Conservation (phyloP, 2,888 invertebrate species). For the Hyppa rectilinea region DNA sequence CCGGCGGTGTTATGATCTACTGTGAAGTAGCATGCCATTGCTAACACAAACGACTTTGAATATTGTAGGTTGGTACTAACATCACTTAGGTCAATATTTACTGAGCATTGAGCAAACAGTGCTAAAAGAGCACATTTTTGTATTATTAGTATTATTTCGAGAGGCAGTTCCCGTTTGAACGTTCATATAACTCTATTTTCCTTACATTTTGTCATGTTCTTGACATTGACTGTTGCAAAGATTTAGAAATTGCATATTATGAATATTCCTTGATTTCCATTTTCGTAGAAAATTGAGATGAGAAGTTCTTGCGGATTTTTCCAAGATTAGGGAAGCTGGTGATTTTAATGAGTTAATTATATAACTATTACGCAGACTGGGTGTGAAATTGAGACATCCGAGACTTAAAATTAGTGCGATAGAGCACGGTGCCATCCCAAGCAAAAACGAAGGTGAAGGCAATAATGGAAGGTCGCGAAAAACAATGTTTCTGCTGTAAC, state of each 20-base stretch:
- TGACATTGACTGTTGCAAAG: no score
- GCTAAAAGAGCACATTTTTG: neutral
- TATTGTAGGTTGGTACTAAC: constrained; percentile 19
- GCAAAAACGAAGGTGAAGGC: constrained; percentile 17
- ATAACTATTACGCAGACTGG: neutral
- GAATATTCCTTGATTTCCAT: neutral
- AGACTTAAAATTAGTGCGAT: neutral
- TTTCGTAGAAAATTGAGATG: neutral
- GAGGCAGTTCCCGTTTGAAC: no score
- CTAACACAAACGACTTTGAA: constrained; percentile 46
- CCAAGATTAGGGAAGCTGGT: neutral
- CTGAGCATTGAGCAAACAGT: constrained; percentile 13
- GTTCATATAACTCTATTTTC: no score
- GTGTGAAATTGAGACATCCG: constrained; percentile 39
- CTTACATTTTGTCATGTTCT: no score
- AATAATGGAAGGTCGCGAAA: neutral
- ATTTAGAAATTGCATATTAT: no score
- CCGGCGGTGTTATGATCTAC: neutral
- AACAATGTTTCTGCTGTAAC: neutral
- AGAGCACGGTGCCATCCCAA: neutral
- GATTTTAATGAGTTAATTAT: constrained; percentile 21
- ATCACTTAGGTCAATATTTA: constrained; percentile 9
- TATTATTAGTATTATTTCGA: neutral
- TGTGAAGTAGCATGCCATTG: constrained; percentile 20
- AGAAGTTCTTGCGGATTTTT: neutral